Conservation (phyloP, 2,797 vertebrate genomes). For the Macrochelys suwanniensis region DNA sequence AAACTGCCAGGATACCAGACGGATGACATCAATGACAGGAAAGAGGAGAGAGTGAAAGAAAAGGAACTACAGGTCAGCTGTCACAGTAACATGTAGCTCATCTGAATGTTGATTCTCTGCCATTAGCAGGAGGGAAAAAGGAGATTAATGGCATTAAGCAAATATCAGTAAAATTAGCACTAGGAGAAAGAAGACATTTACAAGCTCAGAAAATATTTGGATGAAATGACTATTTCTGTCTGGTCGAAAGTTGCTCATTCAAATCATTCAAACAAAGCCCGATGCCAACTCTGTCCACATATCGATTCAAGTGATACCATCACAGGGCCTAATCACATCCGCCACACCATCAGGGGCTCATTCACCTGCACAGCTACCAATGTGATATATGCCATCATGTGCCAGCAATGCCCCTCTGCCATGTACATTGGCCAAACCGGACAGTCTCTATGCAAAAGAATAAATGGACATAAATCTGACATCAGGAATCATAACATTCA, state of each 20-base stretch:
- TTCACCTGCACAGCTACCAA: too few relatives aligned
- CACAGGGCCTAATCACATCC: too few relatives aligned
- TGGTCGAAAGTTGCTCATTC: not conserved
- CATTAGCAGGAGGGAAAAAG: not conserved
- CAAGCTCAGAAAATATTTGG: not conserved
- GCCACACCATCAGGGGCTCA: too few relatives aligned
- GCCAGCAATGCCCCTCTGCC: too few relatives aligned
- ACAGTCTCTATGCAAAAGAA: too few relatives aligned
- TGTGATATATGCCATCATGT: too few relatives aligned
- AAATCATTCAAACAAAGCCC: too few relatives aligned
- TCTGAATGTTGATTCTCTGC: not conserved
- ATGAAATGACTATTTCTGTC: not conserved
- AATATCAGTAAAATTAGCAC: not conserved
- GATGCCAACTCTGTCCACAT: too few relatives aligned
- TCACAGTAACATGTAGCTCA: not conserved
- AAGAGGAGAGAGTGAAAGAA: not conserved
- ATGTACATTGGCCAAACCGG: too few relatives aligned
- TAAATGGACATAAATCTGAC: too few relatives aligned
- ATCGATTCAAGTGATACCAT: too few relatives aligned
- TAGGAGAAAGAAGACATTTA: not conserved
- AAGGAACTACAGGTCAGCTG: slow-evolving; percentile 1
- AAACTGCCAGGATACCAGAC: not conserved
- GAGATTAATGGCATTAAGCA: not conserved
- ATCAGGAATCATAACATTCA: too few relatives aligned
- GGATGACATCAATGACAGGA: not conserved